Conservation (phyloP, 2,113 vertebrate species). For the Entelurus aequoreus region DNA sequence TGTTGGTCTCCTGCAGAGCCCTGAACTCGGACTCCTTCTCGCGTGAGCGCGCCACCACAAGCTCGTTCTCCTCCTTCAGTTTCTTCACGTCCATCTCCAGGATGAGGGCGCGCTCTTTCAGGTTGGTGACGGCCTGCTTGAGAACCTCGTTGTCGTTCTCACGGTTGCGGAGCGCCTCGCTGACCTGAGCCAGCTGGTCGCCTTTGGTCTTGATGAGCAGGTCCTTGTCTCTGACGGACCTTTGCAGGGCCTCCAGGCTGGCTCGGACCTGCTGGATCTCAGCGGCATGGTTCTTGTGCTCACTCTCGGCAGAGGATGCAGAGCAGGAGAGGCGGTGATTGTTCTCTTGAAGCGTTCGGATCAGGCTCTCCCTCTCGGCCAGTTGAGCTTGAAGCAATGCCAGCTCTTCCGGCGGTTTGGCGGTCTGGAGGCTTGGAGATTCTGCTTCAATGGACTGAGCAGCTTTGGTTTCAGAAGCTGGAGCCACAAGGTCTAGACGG, state of each 20-base stretch:
- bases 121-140: constrained; percentile 93
- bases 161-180: constrained; percentile 83
- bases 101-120: constrained; percentile 87
- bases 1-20: constrained; percentile 93
- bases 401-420: constrained; percentile 66
- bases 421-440: neutral
- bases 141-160: constrained; percentile 91
- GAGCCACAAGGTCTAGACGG: constrained; percentile 79
- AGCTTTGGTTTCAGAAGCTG: constrained; percentile 38
- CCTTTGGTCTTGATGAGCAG: constrained; percentile 92
- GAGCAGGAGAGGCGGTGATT: constrained; percentile 85
- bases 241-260: constrained; percentile 81
- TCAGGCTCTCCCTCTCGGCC: constrained; percentile 77
- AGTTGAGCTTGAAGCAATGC: constrained; percentile 68
- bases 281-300: constrained; percentile 73
- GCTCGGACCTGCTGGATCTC: constrained; percentile 78
- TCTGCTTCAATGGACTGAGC: constrained; percentile 18
- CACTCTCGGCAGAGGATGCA: constrained; percentile 75
- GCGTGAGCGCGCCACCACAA: constrained; percentile 67
- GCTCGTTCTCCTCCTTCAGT: constrained; percentile 92
- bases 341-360: constrained; percentile 89
- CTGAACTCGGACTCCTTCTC: constrained; percentile 92
- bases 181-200: constrained; percentile 82
- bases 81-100: constrained; percentile 85
- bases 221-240: constrained; percentile 88